phyloP scores from a whole-genome alignment of 1,140 invertebrate genomes.

The Drosophila nasuta region DNA sequence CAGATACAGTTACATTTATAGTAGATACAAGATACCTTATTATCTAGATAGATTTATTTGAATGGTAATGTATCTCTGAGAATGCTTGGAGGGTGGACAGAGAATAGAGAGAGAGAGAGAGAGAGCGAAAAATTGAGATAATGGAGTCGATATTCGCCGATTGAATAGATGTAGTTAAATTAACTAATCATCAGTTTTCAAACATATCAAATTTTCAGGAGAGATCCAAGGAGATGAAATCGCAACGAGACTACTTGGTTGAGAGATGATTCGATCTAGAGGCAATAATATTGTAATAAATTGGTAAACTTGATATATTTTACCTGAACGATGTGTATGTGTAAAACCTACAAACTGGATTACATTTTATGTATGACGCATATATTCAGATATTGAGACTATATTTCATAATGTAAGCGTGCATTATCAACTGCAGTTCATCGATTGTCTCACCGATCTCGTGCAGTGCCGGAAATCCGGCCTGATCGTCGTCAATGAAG shows the following conservation, averaged over 20 bases:
- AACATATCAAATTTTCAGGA: neutral
- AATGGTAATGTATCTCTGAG: constrained; percentile 6
- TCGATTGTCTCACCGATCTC: constrained; percentile 85
- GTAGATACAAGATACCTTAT: constrained; percentile 6
- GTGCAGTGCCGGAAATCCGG: constrained; percentile 78
- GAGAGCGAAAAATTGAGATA: constrained; percentile 7
- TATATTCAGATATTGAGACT: constrained; percentile 77
- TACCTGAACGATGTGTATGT: constrained; percentile 66
- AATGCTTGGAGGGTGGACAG: constrained; percentile 2
- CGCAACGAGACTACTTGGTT: constrained; percentile 34
- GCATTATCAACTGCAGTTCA: constrained; percentile 83
- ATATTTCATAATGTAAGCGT: constrained; percentile 84
- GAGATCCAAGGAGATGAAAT: constrained; percentile 8
- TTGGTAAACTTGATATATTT: constrained; percentile 40
- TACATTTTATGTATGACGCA: neutral
- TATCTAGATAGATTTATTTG: constrained; percentile 31
- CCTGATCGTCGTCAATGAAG: constrained; percentile 80
- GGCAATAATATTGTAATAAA: constrained; percentile 7
- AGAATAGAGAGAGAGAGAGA: constrained; percentile 5
- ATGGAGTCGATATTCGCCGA: constrained; percentile 8
- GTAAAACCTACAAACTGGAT: constrained; percentile 56
- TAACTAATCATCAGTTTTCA: constrained; percentile 7
- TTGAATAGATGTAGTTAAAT: neutral
- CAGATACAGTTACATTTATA: constrained; percentile 10
- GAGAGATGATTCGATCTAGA: constrained; percentile 42